Evolutionary conservation across 2,797 vertebrate species (phyloP), one percentile per base, ranked within the genome.

Genomic region (Rallus crepitans): DNA sequence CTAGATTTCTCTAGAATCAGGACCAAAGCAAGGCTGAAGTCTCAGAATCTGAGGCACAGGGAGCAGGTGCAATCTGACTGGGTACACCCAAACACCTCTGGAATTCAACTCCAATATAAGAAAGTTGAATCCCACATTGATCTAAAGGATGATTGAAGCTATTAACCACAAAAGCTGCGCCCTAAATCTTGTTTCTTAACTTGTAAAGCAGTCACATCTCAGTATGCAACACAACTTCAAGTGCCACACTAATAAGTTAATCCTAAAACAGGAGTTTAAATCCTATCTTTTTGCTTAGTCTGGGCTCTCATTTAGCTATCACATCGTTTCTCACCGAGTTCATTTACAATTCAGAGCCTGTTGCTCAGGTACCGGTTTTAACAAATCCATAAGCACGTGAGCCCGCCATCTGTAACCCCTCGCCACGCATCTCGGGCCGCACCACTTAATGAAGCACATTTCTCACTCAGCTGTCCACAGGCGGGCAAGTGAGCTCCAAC

Each of bases 401-500:
- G 66, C 65, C 80, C 68, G 12, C 19, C 14, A 5, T 39, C 68
- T 65, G 19, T 33, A 97, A 75, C 84, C 90, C 88, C 86, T 65
- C 45, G 76, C 86, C 97, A 97, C 95, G 86, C 96, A 95, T 97
- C 96, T 95, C 84, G 52, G 25, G 47, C 66, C 68, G 89, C 80
- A 65, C 60, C 65, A 55, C 81, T 93, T 82, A 70, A 86, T 87
- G 96, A 96, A 71, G 93, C 78, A 87, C 77, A 68, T 88, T 81
- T 97, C 92, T 93, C 93, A 94, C 97, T 97, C 96, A 93, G 96
- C 94, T 94, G 84, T 90, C 97, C 95, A 94, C 27, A 13, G 95
- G 88, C 90, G 50, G 79, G 93, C 92, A 94, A 96, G 90, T 68
- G 59, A 60, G 95, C 93, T 89, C 21, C 85, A 94, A 92, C 93